These are phyloP conservation scores for Sebastes oblongus DNA, from an alignment of 2,797 vertebrate species.

Conservation along the genomic window DNA sequence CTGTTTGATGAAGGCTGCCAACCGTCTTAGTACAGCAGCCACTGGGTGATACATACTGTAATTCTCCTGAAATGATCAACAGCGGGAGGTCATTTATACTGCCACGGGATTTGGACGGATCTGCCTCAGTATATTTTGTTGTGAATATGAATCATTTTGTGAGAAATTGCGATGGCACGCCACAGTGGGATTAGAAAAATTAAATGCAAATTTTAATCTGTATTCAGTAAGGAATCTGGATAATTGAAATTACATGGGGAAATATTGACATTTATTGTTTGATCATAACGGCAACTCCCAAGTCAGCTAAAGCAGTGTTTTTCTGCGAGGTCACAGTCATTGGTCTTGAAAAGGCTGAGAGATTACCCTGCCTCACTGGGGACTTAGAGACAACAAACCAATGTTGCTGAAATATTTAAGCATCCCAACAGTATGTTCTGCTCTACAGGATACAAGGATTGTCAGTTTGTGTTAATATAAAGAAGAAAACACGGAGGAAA, in stretches of 20 bases:
- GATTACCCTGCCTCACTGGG: constrained; percentile 13
- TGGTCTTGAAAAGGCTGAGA: constrained; percentile 24
- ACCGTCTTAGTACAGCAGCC: constrained; percentile 41
- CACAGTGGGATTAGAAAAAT: neutral
- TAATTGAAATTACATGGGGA: constrained; percentile 26
- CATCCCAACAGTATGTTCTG: constrained; percentile 1
- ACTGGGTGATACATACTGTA: constrained; percentile 23
- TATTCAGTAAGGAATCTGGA: neutral
- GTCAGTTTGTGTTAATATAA: neutral
- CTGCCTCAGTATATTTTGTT: constrained; percentile 17
- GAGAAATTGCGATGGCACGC: neutral
- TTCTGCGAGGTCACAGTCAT: constrained; percentile 13
- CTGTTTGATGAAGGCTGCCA: constrained; percentile 60
- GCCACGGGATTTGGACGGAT: constrained; percentile 30
- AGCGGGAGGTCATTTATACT: constrained; percentile 27
- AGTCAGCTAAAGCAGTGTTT: neutral
- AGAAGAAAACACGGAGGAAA: neutral
- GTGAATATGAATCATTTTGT: constrained; percentile 42
- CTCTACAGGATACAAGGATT: neutral
- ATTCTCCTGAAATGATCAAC: constrained; percentile 52
- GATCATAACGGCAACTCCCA: neutral
- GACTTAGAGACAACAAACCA: constrained; percentile 36
- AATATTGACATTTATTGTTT: constrained; percentile 20
- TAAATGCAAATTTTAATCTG: neutral
- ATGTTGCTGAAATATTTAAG: constrained; percentile 50